Conservation (phyloP, 1,140 invertebrate species). For the Venustaconcha ellipsiformis region DNA sequence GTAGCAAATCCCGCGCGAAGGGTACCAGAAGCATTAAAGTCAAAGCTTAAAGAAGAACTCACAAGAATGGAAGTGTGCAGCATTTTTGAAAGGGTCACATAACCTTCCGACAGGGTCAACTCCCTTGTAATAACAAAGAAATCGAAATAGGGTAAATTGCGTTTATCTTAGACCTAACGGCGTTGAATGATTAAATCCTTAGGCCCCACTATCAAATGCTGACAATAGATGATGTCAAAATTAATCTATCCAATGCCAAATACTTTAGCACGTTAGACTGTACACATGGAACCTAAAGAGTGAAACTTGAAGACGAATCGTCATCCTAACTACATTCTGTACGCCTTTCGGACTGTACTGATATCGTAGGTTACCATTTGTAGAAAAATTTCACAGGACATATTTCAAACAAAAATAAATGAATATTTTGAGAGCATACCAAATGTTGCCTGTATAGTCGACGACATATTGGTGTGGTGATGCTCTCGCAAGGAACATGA, state of each 20-base stretch:
- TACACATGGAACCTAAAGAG: conserved; percentile 56
- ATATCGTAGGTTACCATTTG: conserved; percentile 32
- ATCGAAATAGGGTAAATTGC: not conserved
- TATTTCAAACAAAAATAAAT: conserved; percentile 58
- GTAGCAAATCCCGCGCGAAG: too few species aligned
- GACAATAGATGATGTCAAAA: conserved; percentile 8
- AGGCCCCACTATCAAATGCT: conserved; percentile 9
- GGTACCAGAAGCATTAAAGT: too few species aligned
- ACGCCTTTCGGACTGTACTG: conserved; percentile 13
- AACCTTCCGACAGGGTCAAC: conserved; percentile 19
- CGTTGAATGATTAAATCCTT: conserved; percentile 1
- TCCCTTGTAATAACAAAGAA: conserved; percentile 18
- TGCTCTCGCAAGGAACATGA: conserved; percentile 60
- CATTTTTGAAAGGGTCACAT: conserved; percentile 14
- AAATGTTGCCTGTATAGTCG: conserved; percentile 39
- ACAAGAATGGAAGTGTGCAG: conserved; percentile 9
- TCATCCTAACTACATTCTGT: conserved; percentile 47
- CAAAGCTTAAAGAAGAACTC: not conserved
- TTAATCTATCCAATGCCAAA: conserved; percentile 8
- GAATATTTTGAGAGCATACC: conserved; percentile 56
- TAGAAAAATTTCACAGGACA: conserved; percentile 29
- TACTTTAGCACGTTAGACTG: conserved; percentile 49
- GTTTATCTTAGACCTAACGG: conserved; percentile 10
- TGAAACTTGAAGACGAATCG: conserved; percentile 48
- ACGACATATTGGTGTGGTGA: too few species aligned